Conservation (phyloP, 2,888 invertebrate species). For the Flexamia atlantica region DNA sequence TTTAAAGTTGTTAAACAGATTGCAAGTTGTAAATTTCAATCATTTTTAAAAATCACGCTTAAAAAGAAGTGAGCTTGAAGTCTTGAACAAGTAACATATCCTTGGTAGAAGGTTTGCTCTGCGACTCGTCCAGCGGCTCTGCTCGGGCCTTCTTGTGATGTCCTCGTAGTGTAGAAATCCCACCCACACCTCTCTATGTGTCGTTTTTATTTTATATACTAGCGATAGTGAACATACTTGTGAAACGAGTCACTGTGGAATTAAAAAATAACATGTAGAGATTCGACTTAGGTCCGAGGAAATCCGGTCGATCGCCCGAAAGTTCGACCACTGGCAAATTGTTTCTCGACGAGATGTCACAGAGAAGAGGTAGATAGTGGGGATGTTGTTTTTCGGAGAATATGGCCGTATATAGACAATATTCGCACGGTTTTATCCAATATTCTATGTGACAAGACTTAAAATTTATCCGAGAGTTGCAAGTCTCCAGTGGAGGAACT, state of each 20-base stretch:
- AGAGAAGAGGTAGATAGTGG: too few species aligned
- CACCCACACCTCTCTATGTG: constrained; percentile 31
- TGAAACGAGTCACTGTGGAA: constrained; percentile 14
- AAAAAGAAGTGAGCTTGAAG: too few species aligned
- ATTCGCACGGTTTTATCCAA: too few species aligned
- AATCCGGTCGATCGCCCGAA: not conserved
- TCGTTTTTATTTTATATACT: constrained; percentile 32
- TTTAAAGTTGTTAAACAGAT: too few species aligned
- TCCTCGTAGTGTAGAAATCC: constrained; percentile 23
- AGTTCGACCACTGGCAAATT: not conserved
- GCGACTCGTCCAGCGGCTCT: not conserved
- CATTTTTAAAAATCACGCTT: too few species aligned
- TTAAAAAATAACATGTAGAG: constrained; percentile 26
- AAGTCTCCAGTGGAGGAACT: not conserved
- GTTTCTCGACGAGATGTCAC: not conserved
- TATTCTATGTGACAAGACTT: too few species aligned
- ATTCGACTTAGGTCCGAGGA: constrained; percentile 8
- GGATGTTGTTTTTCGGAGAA: too few species aligned
- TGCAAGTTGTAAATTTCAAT: too few species aligned
- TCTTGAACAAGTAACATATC: too few species aligned
- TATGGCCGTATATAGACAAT: too few species aligned
- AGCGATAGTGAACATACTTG: not conserved
- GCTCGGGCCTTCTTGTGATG: constrained; percentile 19
- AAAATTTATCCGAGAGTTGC: too few species aligned
- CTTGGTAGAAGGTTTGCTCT: too few species aligned